A percentile compares a stretch with the other conserved stretches of the same genome.
These are phyloP conservation scores for Eristalis pertinax DNA, from an alignment of 2,888 invertebrate species.

Conservation along the genomic window DNA sequence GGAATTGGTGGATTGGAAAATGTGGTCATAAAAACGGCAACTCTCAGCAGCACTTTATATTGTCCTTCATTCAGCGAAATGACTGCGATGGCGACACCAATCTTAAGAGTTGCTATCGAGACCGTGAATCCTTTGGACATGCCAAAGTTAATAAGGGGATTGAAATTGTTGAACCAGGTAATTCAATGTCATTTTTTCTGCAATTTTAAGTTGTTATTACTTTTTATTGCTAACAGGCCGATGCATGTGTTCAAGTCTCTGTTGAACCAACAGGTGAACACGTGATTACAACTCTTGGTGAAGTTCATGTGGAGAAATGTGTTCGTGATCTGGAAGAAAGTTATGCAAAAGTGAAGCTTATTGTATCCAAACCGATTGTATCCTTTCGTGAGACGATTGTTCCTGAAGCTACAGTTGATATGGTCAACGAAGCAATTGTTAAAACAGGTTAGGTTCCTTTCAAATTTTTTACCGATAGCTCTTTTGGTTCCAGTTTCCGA, in stretches of 20 bases:
- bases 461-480: not conserved
- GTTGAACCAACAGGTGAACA: slow-evolving; percentile 97
- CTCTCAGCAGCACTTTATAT: slow-evolving; percentile 89
- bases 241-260: slow-evolving; percentile 94
- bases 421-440: slow-evolving; percentile 92
- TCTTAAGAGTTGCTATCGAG: slow-evolving; percentile 96
- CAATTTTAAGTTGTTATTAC: not conserved
- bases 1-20: slow-evolving; percentile 93
- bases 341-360: slow-evolving; percentile 93
- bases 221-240: slow-evolving; percentile 79
- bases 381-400: slow-evolving; percentile 97
- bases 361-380: slow-evolving; percentile 97
- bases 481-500: too few relatives aligned
- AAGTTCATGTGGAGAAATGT: slow-evolving; percentile 98
- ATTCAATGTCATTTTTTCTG: not conserved
- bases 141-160: slow-evolving; percentile 87
- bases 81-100: slow-evolving; percentile 90
- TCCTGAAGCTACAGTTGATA: slow-evolving; percentile 89
- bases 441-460: slow-evolving; percentile 80
- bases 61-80: slow-evolving; percentile 95
- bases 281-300: slow-evolving; percentile 96
- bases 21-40: slow-evolving; percentile 93
- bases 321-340: slow-evolving; percentile 92
- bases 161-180: slow-evolving; percentile 94
- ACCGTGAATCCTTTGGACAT: slow-evolving; percentile 91